phyloP scores from a whole-genome alignment of 2,797 vertebrate species.

The Ctenochaetus hawaiiensis region DNA sequence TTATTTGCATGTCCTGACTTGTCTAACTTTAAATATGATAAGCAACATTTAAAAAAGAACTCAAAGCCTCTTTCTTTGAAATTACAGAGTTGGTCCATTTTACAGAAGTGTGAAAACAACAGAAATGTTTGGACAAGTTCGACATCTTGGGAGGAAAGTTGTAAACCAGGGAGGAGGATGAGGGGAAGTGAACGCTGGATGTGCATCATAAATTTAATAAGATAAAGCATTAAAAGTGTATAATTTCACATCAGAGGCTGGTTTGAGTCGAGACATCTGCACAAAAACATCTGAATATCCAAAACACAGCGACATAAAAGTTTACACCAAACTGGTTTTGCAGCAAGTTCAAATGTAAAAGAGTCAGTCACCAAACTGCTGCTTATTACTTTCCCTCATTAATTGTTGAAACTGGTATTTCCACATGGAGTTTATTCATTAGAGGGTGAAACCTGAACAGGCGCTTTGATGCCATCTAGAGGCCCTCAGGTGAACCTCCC shows the following conservation, averaged over 20 bases:
- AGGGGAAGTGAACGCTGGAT: not conserved
- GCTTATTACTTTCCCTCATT: slow-evolving; percentile 43
- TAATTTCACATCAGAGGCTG: not conserved
- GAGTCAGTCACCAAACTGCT: slow-evolving; percentile 16
- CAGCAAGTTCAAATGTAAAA: slow-evolving; percentile 10
- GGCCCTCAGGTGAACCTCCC: slow-evolving; percentile 46
- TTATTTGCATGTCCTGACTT: slow-evolving; percentile 85
- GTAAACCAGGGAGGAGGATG: not conserved
- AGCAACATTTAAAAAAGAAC: slow-evolving; percentile 30
- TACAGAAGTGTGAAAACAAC: not conserved
- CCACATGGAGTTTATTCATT: slow-evolving; percentile 50
- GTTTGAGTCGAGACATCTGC: slow-evolving; percentile 15
- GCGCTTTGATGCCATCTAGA: slow-evolving; percentile 76
- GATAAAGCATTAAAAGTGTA: slow-evolving; percentile 1
- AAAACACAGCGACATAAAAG: not conserved
- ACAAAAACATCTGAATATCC: not conserved
- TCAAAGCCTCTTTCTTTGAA: slow-evolving; percentile 36
- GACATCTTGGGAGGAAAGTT: not conserved
- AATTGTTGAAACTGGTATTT: slow-evolving; percentile 71
- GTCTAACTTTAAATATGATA: slow-evolving; percentile 70
- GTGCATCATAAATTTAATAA: not conserved
- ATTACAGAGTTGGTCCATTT: slow-evolving; percentile 24
- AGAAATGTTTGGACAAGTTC: slow-evolving; percentile 25
- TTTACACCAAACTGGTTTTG: slow-evolving; percentile 23
- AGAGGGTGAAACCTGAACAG: slow-evolving; percentile 52